Base-by-base conservation (phyloP, 2,888 invertebrate genomes). In the Himalopsyche anomala region DNA sequence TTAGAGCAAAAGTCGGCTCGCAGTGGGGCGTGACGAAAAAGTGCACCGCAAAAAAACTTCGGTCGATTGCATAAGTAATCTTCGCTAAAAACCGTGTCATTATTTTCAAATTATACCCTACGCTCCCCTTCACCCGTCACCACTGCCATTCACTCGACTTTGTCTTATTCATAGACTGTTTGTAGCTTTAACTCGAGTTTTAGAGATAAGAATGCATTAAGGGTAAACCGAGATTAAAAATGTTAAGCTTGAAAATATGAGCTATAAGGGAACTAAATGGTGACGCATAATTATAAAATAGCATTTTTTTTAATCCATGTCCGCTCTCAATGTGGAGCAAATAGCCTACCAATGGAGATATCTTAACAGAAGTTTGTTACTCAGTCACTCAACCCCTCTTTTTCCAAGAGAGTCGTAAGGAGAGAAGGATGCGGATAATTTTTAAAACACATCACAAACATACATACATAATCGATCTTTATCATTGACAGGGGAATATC, bases 21-120 rank as follows among this genome's bases (percentile, higher is more conserved):
- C 86, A 81, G 69, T 56, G 38, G 40, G 42, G 80, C 62, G 80
- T 51, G 82, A 56, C 83, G 83, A 86, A 86, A 86, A 83, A 80
- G n/a, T 55, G 56, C 45, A 80, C 79, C 83, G 74, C 45, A 55
- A 28, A 82, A 55, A 55, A 82, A 69, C 82, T 45, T 69, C 85
- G 84, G 85, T 84, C 86, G 86, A 86, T 84, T 87, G 87, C 86
- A 87, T 87, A 87, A 87, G 87, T 87, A 86, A 87, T 87, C 87
- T 85, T 87, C 86, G 84, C 69, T 85, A 86, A 87, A 88, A 87
- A 87, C 55, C 56, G 81, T 28, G 81, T 80, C 86, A 84, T 88
- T 88, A 88, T 84, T 88, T 88, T 87, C 84, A 82, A 86, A 88
- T 88, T 88, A 88, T 87, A 84, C 80, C 74, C 74, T 74, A 74